Conservation (phyloP, 2,888 invertebrate genomes). For the Siphonodentalium dalli region DNA sequence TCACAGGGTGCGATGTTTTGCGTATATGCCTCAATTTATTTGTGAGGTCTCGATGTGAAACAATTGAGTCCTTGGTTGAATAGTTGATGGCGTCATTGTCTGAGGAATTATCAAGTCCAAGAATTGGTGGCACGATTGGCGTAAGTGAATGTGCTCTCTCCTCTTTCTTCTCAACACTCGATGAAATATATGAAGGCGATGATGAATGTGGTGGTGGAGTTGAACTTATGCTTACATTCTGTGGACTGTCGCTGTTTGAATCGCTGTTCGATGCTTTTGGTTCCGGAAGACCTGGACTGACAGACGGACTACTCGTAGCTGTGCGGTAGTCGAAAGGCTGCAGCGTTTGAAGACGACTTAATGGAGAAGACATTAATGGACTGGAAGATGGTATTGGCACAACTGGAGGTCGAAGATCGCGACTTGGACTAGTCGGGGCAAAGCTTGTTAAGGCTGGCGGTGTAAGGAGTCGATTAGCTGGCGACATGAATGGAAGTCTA, state of each 20-base stretch:
- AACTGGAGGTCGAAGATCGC: conserved; percentile 43
- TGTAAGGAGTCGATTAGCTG: conserved; percentile 43
- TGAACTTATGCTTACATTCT: conserved; percentile 44
- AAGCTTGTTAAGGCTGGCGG: conserved; percentile 43
- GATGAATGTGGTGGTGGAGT: conserved; percentile 37
- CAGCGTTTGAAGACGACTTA: conserved; percentile 91
- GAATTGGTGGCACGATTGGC: conserved; percentile 27
- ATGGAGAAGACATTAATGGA: conserved; percentile 77
- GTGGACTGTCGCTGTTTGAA: conserved; percentile 47
- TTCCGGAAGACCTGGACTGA: conserved; percentile 34
- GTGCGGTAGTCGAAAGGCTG: conserved; percentile 89
- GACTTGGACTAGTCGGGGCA: conserved; percentile 33
- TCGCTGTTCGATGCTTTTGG: no score
- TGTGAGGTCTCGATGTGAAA: conserved; percentile 27
- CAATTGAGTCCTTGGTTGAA: conserved; percentile 46
- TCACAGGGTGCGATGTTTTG: conserved; percentile 65
- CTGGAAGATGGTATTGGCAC: conserved; percentile 57
- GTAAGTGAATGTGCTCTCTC: conserved; percentile 16
- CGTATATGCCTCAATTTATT: conserved; percentile 62
- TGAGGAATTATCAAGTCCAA: conserved; percentile 24
- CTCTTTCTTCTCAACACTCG: conserved; percentile 20
- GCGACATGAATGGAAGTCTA: conserved; percentile 45
- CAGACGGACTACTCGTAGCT: conserved; percentile 41
- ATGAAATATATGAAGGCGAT: conserved; percentile 36
- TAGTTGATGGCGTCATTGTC: conserved; percentile 44